Evolutionary conservation across 2,797 vertebrate species (phyloP).

Genomic region (Bryconaethiops microstoma): DNA sequence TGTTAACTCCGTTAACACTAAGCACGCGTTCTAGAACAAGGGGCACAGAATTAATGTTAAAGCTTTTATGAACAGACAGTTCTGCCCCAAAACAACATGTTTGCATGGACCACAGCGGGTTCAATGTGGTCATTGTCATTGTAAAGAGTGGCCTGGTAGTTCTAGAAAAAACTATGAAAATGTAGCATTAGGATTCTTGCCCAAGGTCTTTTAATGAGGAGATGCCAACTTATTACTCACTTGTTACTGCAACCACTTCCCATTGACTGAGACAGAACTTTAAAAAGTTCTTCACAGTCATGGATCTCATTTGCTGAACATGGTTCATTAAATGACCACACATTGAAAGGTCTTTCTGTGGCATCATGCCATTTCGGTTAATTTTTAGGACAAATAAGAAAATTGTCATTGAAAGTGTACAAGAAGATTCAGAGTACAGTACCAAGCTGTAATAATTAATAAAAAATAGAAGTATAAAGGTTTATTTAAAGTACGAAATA

Average conservation of each 20-base stretch:
- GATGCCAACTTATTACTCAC: too few relatives aligned
- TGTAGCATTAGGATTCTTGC: too few relatives aligned
- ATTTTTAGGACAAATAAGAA: too few relatives aligned
- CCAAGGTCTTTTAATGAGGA: too few relatives aligned
- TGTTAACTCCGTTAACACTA: slow-evolving; percentile 13
- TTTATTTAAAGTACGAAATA: too few relatives aligned
- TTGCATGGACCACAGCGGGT: neutral
- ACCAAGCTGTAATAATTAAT: too few relatives aligned
- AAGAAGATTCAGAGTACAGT: too few relatives aligned
- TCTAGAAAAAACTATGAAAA: neutral
- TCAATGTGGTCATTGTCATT: neutral
- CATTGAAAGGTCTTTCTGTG: neutral
- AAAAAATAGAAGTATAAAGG: too few relatives aligned
- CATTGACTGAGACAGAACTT: neutral
- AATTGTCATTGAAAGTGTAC: too few relatives aligned
- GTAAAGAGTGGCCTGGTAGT: neutral
- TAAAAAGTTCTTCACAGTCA: neutral
- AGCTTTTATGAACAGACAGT: neutral
- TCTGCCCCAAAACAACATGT: neutral
- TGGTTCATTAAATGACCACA: neutral
- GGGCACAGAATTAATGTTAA: neutral
- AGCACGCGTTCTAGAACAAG: neutral
- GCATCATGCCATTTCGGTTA: neutral
- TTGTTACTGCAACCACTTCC: too few relatives aligned
- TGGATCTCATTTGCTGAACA: neutral